These are phyloP conservation scores for Coracias cyanogaster DNA, from an alignment of 2,797 vertebrate genomes.

Conservation along the genomic window DNA sequence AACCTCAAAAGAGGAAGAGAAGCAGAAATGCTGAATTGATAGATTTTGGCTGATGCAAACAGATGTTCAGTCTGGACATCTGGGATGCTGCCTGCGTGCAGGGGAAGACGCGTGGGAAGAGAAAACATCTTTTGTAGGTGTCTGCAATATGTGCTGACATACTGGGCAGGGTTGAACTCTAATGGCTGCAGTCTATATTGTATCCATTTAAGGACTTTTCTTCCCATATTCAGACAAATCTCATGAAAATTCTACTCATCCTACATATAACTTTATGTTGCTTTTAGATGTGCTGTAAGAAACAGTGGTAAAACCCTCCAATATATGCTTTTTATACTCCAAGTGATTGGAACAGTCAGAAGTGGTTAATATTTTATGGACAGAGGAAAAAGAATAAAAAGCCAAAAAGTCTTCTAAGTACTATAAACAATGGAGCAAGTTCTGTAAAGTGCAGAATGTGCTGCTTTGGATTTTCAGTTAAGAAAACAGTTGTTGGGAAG, in stretches of 20 bases:
- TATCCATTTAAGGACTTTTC: background rate
- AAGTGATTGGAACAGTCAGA: background rate
- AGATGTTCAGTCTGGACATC: background rate
- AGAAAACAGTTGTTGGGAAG: background rate
- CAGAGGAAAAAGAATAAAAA: background rate
- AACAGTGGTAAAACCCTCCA: fast-evolving
- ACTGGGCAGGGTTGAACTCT: background rate
- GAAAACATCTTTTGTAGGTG: background rate
- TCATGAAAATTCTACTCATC: background rate
- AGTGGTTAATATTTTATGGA: background rate
- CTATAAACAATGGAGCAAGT: background rate
- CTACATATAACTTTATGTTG: background rate
- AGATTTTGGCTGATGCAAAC: background rate
- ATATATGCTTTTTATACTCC: background rate
- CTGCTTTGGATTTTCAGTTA: background rate
- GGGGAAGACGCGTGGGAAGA: background rate
- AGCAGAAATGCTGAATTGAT: background rate
- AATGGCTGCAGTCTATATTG: background rate
- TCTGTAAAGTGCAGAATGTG: background rate
- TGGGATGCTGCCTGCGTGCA: background rate
- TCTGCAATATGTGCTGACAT: background rate
- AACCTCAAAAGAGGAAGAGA: background rate
- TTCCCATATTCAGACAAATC: fast-evolving
- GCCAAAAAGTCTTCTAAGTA: background rate
- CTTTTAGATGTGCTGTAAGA: background rate